Evolutionary conservation across 2,888 invertebrate species (phyloP).

Genomic region (Parascotia fuliginaria): DNA sequence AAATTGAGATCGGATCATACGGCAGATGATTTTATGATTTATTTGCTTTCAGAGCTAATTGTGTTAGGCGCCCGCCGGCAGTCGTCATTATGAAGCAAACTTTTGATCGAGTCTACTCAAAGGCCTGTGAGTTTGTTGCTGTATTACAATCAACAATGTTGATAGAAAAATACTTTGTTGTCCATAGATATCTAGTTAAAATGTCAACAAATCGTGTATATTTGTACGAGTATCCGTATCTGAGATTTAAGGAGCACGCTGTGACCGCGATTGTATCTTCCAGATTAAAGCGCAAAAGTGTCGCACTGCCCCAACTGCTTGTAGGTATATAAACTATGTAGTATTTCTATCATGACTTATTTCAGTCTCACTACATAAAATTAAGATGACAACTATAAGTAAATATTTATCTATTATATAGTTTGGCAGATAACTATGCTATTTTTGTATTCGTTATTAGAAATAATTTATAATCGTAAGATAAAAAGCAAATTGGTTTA

Average conservation of each 20-base stretch:
- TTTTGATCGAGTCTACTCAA: constrained; percentile 53
- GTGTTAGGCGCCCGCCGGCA: constrained; percentile 64
- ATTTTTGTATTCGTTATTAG: too few relatives aligned
- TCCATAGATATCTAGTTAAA: constrained; percentile 44
- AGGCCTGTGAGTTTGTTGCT: constrained; percentile 49
- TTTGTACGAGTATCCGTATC: constrained; percentile 72
- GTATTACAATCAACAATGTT: constrained; percentile 53
- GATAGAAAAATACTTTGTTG: constrained; percentile 41
- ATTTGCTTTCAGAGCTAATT: constrained; percentile 72
- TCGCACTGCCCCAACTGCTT: constrained; percentile 57
- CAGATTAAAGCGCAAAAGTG: constrained; percentile 76
- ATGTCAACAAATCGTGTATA: constrained; percentile 17
- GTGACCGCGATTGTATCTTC: constrained; percentile 74
- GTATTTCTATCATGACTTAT: too few relatives aligned
- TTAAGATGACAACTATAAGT: too few relatives aligned
- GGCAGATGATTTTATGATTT: constrained; percentile 69
- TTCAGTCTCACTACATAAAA: too few relatives aligned
- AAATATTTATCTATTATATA: too few relatives aligned
- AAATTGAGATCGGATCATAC: constrained; percentile 59
- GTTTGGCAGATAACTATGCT: too few relatives aligned
- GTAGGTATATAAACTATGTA: too few relatives aligned
- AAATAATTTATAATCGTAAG: not conserved
- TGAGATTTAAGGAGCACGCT: constrained; percentile 72
- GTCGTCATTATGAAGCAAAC: constrained; percentile 51
- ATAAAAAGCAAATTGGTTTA: not conserved